Conservation (phyloP, 2,113 vertebrate genomes). For the Eulemur rufifrons region DNA sequence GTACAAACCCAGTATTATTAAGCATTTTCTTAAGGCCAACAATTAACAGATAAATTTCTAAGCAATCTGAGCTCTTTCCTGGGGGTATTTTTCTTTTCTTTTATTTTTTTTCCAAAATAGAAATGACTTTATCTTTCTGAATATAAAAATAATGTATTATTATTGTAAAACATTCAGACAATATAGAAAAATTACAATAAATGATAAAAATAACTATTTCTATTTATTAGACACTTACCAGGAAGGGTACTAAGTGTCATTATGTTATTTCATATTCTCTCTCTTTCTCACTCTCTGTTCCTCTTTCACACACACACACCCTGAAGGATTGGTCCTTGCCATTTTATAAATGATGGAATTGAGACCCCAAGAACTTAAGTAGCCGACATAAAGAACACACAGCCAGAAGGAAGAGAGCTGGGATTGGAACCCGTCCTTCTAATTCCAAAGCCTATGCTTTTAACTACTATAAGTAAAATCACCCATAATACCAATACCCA, state of each 20-base stretch:
- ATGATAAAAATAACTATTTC: background rate
- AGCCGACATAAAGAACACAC: background rate
- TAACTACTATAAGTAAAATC: background rate
- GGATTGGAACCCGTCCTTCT: background rate
- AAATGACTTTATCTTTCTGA: conserved; percentile 19
- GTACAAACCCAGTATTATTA: background rate
- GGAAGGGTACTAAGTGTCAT: background rate
- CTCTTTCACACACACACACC: background rate
- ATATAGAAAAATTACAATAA: background rate
- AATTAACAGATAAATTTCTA: background rate
- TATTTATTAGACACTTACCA: background rate
- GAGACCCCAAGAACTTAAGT: background rate
- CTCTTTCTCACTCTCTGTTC: background rate
- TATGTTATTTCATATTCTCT: background rate
- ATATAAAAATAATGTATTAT: background rate
- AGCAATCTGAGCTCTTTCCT: background rate
- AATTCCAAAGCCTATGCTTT: background rate
- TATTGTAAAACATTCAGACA: background rate
- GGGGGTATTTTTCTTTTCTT: background rate
- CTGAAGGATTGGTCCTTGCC: background rate
- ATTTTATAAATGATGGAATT: background rate
- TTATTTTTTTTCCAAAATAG: conserved; percentile 24
- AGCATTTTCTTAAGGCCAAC: background rate
- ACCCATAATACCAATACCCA: background rate
- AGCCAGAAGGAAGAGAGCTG: background rate